Base-by-base conservation (phyloP, 2,797 vertebrate species). In the Micrastur ruficollis region DNA sequence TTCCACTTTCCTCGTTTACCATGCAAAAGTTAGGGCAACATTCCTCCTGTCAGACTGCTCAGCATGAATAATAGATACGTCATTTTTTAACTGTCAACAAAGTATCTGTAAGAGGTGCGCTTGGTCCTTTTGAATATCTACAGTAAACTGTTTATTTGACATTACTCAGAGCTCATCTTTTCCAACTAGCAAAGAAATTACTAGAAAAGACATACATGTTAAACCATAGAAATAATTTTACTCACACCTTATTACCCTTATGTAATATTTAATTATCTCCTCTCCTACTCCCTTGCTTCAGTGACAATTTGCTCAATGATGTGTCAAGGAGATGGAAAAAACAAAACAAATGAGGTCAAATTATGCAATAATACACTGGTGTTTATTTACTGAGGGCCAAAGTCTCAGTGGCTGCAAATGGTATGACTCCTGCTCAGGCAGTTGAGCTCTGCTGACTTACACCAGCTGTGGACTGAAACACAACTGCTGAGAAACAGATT, bases 71-170 rank as follows among this genome's bases (percentile, higher is more conserved):
- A 97, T 92, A 98, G 96, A 97, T 93, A 81, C 2, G 3, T 94
- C 97, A 96, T 97, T 97, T 97, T 96, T 98, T 96, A 96, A 96
- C 97, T 97, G 89, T 94, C 97, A 97, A 96, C 96, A 96, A 89
- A 96, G 88, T 95, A 93, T 61, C 92, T 96, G 62, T 91, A 96
- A 98, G 92, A 94, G 90, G 90, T 80, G 44, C 74, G 52, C 75
- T 62, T 42, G 21, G 72, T 91, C 82, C 92, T 93, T 96, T 95
- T 61, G 94, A 97, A 50, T 93, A 92, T 88, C 95, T 79, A 58
- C 89, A 86, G 49, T 84, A 88, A 96, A 95, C 71, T 79, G 63
- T 91, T 95, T 90, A 89, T 86, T 94, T 96, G 92, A 90, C 90
- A 22, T 89, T 86, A 53, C 70, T 66, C 44, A 53, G 59, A 93